Evolutionary conservation across 1,140 invertebrate genomes (phyloP).

Genomic region (Calosoma granatense): DNA sequence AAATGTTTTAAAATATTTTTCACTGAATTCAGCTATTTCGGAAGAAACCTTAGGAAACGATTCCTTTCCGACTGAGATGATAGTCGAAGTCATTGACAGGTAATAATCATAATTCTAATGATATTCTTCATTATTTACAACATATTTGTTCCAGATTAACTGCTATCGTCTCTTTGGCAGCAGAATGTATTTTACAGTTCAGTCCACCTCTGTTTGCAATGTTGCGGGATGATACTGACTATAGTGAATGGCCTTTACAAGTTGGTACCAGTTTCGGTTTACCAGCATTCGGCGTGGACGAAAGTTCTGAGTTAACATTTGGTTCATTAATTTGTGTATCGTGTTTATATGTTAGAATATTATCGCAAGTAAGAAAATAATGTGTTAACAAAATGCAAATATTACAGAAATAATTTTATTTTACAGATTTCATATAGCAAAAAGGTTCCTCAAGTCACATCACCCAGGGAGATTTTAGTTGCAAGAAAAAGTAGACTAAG

Average conservation of each 20-base stretch:
- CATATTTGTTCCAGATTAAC: neutral
- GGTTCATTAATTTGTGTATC: neutral
- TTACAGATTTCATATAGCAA: neutral
- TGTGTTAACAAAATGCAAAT: neutral
- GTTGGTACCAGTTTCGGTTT: neutral
- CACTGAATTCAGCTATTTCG: neutral
- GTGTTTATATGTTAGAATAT: neutral
- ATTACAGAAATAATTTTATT: neutral
- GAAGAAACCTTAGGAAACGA: neutral
- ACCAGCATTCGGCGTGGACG: neutral
- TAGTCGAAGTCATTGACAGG: neutral
- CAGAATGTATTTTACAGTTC: neutral
- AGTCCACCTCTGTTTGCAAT: neutral
- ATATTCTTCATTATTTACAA: neutral
- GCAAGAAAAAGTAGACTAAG: neutral
- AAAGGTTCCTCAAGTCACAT: neutral
- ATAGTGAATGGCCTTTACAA: neutral
- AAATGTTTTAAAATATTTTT: neutral
- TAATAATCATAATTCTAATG: neutral
- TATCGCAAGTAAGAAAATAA: neutral
- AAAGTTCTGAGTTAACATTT: neutral
- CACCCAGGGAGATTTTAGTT: neutral
- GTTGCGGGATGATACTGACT: constrained; percentile 1
- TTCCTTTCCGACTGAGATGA: neutral
- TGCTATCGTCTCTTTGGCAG: neutral